Percentiles rank a stretch among this genome's conserved stretches.
Conservation (phyloP, 2,888 invertebrate genomes). For the Hoplodrina blanda region DNA sequence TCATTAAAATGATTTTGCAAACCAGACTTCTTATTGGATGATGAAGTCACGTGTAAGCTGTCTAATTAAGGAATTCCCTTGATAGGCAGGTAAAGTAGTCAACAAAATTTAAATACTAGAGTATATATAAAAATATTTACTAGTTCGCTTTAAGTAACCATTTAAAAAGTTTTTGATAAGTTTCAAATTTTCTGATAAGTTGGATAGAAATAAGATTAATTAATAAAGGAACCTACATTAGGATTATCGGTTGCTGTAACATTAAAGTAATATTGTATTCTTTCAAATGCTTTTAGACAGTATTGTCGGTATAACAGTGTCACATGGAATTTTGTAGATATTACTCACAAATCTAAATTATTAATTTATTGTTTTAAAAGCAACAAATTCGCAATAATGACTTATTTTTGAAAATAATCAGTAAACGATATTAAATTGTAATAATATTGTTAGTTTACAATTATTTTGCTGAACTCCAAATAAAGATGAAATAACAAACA, state of each 20-base stretch:
- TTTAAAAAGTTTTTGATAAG: too few relatives aligned
- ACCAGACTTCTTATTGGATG: slow-evolving; percentile 2
- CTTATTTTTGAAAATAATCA: background rate
- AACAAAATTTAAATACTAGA: background rate
- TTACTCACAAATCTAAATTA: slow-evolving; percentile 5
- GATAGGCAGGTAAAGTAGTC: background rate
- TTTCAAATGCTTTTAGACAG: slow-evolving; percentile 31
- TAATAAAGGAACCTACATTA: slow-evolving; percentile 5
- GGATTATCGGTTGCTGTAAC: slow-evolving; percentile 14
- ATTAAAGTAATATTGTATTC: slow-evolving; percentile 38
- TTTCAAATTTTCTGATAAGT: slow-evolving; percentile 7
- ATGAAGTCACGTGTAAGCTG: slow-evolving; percentile 17
- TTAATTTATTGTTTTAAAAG: background rate
- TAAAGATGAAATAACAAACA: slow-evolving; percentile 20
- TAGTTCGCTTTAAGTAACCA: slow-evolving; percentile 2
- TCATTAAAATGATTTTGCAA: slow-evolving; percentile 12
- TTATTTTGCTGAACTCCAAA: slow-evolving; percentile 17
- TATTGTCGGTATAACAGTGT: background rate
- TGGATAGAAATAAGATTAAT: slow-evolving; percentile 5
- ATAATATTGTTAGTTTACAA: slow-evolving; percentile 1
- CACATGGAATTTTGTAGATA: background rate
- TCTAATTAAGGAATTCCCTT: background rate
- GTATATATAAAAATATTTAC: background rate
- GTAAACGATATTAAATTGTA: background rate
- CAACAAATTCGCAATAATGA: background rate